Conservation (phyloP, 1,140 invertebrate genomes). For the Sarcophaga peregrina region DNA sequence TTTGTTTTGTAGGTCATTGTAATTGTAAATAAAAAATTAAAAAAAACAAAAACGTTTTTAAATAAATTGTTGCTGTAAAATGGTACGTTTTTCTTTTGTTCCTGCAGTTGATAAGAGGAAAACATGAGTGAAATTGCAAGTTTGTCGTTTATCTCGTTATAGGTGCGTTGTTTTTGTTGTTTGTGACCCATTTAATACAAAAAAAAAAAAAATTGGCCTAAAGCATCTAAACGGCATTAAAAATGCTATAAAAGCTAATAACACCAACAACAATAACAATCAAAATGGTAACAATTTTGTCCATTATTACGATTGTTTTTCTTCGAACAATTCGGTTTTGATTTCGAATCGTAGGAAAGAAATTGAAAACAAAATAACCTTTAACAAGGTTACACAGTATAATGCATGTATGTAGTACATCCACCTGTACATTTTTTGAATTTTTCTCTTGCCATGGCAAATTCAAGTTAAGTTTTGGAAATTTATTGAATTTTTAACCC, state of each 20-base stretch:
- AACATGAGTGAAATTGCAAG: background rate
- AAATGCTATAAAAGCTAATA: constrained; percentile 27
- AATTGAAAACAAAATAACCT: background rate
- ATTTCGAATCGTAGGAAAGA: background rate
- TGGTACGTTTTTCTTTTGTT: background rate
- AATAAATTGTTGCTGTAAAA: constrained; percentile 21
- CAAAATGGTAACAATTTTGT: background rate
- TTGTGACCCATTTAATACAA: background rate
- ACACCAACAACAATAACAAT: background rate
- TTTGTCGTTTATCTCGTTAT: background rate
- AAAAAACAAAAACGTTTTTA: no score
- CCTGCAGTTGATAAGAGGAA: background rate
- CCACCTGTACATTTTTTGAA: no score
- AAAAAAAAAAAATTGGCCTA: background rate
- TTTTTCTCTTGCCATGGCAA: no score
- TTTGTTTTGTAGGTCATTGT: no score
- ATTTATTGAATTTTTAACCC: no score
- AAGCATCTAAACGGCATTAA: background rate
- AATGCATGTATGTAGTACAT: background rate
- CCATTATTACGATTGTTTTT: background rate
- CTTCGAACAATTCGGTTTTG: no score
- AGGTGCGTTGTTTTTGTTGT: background rate
- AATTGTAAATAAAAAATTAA: no score
- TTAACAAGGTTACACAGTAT: background rate
- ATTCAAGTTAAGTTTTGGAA: no score